phyloP scores from a whole-genome alignment of 2,113 vertebrate species.

The Brachirus orientalis region DNA sequence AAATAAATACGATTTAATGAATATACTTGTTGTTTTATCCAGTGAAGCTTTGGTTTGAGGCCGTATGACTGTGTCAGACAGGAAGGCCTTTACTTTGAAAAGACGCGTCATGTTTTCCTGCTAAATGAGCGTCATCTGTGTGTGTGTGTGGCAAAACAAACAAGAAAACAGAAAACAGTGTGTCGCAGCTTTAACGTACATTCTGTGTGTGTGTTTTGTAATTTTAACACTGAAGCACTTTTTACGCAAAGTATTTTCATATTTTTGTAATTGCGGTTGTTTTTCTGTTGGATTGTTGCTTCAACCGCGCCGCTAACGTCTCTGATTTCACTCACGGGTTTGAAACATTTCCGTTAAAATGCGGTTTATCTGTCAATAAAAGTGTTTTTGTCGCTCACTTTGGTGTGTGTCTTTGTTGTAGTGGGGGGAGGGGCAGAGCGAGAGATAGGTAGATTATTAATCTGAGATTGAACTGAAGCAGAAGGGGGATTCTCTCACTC shows the following conservation, averaged over 20 bases:
- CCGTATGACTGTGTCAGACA: conserved; percentile 65
- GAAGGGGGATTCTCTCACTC: too few species aligned
- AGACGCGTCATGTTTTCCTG: conserved; percentile 35
- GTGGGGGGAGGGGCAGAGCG: too few species aligned
- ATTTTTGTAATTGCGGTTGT: conserved; percentile 75
- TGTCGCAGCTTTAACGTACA: conserved; percentile 37
- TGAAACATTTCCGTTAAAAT: conserved; percentile 27
- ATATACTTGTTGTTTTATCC: conserved; percentile 44
- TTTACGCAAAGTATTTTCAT: conserved; percentile 80
- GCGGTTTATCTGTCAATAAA: conserved; percentile 76
- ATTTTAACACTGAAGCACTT: conserved; percentile 83
- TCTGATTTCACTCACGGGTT: conserved; percentile 45
- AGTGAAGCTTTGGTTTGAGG: conserved; percentile 18
- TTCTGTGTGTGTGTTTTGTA: conserved; percentile 67
- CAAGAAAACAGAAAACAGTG: too few species aligned
- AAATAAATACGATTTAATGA: not conserved
- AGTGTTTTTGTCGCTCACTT: conserved; percentile 20
- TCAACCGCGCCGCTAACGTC: conserved; percentile 42
- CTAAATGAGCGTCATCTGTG: too few species aligned
- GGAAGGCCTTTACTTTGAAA: conserved; percentile 37
- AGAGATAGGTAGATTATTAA: too few species aligned
- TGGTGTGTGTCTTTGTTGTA: not conserved
- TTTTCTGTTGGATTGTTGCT: conserved; percentile 39
- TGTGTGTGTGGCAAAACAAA: conserved; percentile 28
- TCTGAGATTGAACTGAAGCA: too few species aligned